Percentiles rank a stretch among this genome's conserved stretches.
phyloP scores from a whole-genome alignment of 1,140 invertebrate species.

The Ridgeia piscesae region DNA sequence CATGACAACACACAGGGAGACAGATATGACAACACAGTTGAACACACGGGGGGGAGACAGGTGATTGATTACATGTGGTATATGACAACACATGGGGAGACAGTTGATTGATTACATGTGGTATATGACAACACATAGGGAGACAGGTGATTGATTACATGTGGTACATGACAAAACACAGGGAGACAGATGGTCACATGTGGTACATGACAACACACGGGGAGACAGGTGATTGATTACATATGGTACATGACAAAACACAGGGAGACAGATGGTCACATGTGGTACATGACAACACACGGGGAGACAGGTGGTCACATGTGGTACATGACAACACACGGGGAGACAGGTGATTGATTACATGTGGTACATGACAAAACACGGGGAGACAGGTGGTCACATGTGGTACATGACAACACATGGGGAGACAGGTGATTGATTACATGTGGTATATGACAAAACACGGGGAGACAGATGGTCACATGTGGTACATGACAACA shows the following conservation, averaged over 20 bases:
- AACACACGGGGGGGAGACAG: no score
- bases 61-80: not conserved
- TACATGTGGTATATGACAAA: not conserved
- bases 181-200: not conserved
- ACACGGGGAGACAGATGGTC: not conserved
- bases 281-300: not conserved
- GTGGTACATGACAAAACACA: not conserved
- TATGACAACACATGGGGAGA: conserved; percentile 9
- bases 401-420: not conserved
- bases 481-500: not conserved
- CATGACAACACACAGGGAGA: conserved; percentile 13
- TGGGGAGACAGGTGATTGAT: not conserved
- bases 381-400: not conserved
- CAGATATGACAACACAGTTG: not conserved
- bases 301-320: not conserved
- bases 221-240: not conserved
- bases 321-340: not conserved
- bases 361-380: not conserved
- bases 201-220: not conserved
- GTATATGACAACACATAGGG: not conserved
- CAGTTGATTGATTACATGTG: not conserved
- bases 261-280: not conserved
- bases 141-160: not conserved
- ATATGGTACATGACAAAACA: not conserved
- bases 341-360: not conserved